Evolutionary conservation across 1,140 invertebrate species (phyloP), one percentile per base, ranked within the genome.

Genomic region (Bombus superbus): DNA sequence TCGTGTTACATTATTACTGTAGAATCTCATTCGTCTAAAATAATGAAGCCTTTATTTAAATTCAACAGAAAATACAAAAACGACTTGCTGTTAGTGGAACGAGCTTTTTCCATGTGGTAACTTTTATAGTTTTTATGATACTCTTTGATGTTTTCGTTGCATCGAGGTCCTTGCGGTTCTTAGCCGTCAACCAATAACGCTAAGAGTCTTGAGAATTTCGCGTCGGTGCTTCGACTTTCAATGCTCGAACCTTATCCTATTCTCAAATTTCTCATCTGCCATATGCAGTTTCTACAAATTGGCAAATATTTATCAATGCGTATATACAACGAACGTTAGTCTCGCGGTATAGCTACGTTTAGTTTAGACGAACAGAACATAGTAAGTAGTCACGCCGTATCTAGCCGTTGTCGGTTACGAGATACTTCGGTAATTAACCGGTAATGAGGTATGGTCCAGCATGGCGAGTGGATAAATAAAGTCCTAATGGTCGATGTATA

Each of bases 381-480:
- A 91, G 85, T 89, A 71, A 76, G 82, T 80, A 90, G 89, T 89
- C 86, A 89, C 89, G 90, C 88, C 91, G 81, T 76, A 78, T 57
- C 83, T 76, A 82, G 78, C 40, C 75, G 77, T 83, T 87, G 83
- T 74, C 75, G 74, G 78, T 47, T 83, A 38, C 35, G 69, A 83
- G 79, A 92, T 85, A 92, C 87, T 90, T 83, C 72, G 83, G 87
- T 91, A 91, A 92, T 92, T 92, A 92, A 91, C 82, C 81, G 86
- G 89, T 92, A 91, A 92, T 92, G 89, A 92, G 89, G 78, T 86
- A 91, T 89, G 86, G 91, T 84, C 85, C 76, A 71, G 72, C 68
- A 42, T 68, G 78, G 3, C 53, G 62, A 81, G 81, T 81, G 71
- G 77, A 86, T 90, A 89, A 89, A 89, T 89, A 86, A 90, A 90